A percentile compares a stretch with the other conserved stretches of the same genome.
Evolutionary conservation across 2,113 vertebrate genomes (phyloP).

Genomic region (Myanophis thanlyinensis): DNA sequence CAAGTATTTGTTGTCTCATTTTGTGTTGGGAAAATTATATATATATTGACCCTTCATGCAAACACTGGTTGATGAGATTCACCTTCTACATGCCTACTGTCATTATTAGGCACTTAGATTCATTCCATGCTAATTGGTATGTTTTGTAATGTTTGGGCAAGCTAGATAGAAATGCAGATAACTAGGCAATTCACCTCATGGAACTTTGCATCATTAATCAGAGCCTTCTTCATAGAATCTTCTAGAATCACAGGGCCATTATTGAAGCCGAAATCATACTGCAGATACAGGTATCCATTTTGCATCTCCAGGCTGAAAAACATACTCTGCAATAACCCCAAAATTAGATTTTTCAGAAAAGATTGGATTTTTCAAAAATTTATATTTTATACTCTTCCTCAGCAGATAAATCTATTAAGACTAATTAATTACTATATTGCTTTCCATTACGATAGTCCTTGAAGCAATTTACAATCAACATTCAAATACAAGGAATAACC

Average conservation of each 20-base stretch:
- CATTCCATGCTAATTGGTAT: not conserved
- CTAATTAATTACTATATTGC: not conserved
- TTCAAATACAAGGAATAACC: not conserved
- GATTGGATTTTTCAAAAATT: not conserved
- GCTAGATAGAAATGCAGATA: not conserved
- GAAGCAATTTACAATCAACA: not conserved
- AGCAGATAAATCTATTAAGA: not conserved
- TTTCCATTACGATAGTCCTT: not conserved
- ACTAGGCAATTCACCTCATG: conserved; percentile 82
- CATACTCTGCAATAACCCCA: conserved; percentile 75
- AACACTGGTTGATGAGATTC: not conserved
- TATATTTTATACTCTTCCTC: not conserved
- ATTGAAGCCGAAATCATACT: conserved; percentile 92
- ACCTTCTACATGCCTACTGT: not conserved
- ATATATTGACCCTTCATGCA: not conserved
- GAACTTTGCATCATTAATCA: conserved; percentile 92
- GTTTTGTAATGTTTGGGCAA: not conserved
- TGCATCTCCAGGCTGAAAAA: conserved; percentile 92
- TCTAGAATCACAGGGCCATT: conserved; percentile 82
- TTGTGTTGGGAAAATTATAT: not conserved
- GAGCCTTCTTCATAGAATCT: conserved; percentile 81
- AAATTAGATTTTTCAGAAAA: not conserved
- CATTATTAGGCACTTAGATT: not conserved
- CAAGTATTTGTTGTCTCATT: not conserved
- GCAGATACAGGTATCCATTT: conserved; percentile 83